phyloP scores from a whole-genome alignment of 2,113 vertebrate genomes.

The Poeciliopsis occidentalis region DNA sequence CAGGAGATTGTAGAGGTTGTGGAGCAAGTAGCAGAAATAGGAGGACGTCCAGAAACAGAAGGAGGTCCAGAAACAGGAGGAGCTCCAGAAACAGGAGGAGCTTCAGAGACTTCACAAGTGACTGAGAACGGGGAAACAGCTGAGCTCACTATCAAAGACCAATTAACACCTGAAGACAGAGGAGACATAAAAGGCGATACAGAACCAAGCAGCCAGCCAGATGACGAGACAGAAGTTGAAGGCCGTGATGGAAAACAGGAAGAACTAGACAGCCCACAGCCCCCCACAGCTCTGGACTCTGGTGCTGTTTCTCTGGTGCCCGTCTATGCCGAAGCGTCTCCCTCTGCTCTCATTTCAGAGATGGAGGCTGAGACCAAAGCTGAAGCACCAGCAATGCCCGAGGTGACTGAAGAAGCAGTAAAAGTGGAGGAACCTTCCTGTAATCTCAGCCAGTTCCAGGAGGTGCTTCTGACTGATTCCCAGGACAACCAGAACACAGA shows the following conservation, averaged over 20 bases:
- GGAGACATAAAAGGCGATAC: background rate
- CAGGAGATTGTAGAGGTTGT: constrained; percentile 1
- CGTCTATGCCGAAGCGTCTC: constrained; percentile 34
- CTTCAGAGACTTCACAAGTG: constrained; percentile 6
- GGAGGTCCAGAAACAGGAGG: constrained; percentile 18
- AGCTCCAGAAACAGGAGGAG: too few species aligned
- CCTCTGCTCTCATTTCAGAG: background rate
- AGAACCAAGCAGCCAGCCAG: background rate
- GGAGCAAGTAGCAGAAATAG: constrained; percentile 5
- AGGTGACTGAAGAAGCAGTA: constrained; percentile 7
- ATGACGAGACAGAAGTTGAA: constrained; percentile 10
- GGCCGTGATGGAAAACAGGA: constrained; percentile 6
- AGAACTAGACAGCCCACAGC: background rate
- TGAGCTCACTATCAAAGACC: constrained; percentile 2
- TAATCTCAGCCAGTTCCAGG: constrained; percentile 67
- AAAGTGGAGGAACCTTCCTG: constrained; percentile 1
- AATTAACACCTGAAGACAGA: background rate
- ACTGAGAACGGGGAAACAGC: constrained; percentile 8
- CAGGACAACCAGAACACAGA: constrained; percentile 33
- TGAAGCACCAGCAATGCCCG: constrained; percentile 1
- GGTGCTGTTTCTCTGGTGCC: constrained; percentile 46
- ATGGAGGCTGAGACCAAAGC: constrained; percentile 7
- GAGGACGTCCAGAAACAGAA: background rate
- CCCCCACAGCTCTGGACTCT: constrained; percentile 38
- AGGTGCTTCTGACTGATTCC: constrained; percentile 66